Percentiles rank a stretch among this genome's conserved stretches.
These are phyloP conservation scores for Sigmodon hispidus DNA, from an alignment of 2,113 vertebrate genomes.

Conservation along the genomic window DNA sequence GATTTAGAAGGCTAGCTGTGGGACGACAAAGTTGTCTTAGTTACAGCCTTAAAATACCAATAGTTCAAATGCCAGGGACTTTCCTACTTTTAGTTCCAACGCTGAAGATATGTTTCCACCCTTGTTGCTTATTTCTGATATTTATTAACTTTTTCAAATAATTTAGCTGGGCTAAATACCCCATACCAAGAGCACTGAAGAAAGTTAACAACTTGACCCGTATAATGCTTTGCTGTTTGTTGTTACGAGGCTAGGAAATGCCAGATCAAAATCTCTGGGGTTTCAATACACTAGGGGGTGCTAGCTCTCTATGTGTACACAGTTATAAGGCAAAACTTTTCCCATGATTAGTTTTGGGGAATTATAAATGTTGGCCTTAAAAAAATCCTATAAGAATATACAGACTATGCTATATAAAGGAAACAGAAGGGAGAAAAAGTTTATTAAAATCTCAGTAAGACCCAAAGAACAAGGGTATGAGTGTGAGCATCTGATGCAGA, in stretches of 20 bases:
- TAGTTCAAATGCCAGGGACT: conserved; percentile 56
- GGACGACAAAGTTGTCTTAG: conserved; percentile 43
- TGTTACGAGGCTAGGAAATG: conserved; percentile 81
- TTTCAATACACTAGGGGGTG: conserved; percentile 89
- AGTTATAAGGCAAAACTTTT: conserved; percentile 72
- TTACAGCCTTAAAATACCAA: conserved; percentile 49
- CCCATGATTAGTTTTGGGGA: conserved; percentile 68
- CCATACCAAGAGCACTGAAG: not conserved
- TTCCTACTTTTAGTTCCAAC: conserved; percentile 59
- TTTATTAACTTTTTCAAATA: not conserved
- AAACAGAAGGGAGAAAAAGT: not conserved
- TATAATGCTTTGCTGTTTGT: conserved; percentile 49
- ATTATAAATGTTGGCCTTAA: conserved; percentile 42
- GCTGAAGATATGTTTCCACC: not conserved
- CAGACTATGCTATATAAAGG: not conserved
- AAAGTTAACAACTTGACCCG: not conserved
- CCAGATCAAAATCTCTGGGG: conserved; percentile 78
- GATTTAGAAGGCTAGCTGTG: conserved; percentile 58
- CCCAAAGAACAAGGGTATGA: not conserved
- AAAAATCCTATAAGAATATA: not conserved
- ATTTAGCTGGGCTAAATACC: not conserved
- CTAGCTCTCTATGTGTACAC: conserved; percentile 84
- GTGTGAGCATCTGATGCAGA: not conserved
- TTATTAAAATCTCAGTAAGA: conserved; percentile 55
- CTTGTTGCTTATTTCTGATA: conserved; percentile 7